Conservation (phyloP, 2,113 vertebrate species). For the Gulo gulo region DNA sequence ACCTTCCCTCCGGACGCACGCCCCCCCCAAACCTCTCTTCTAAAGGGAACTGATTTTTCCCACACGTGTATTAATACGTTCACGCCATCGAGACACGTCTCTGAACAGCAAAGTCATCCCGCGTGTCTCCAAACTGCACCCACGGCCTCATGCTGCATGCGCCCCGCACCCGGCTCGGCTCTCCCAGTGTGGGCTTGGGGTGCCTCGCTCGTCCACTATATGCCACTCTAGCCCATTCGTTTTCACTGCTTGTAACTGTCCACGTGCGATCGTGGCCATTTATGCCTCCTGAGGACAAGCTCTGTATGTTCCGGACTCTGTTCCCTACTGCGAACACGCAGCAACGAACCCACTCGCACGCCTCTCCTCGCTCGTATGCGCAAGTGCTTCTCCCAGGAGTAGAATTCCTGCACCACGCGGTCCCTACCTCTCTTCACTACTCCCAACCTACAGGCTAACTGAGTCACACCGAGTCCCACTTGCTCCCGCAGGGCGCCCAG, state of each 20-base stretch:
- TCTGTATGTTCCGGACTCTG: background rate
- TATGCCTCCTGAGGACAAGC: no score
- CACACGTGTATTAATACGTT: no score
- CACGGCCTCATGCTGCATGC: accelerated
- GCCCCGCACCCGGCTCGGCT: background rate
- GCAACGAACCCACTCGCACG: accelerated
- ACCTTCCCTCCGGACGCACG: accelerated
- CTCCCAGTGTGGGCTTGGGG: background rate
- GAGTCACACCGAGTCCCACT: accelerated
- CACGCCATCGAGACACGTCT: accelerated
- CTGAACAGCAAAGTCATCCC: accelerated
- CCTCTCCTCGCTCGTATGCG: accelerated
- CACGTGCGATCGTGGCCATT: background rate
- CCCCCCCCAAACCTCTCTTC: no score
- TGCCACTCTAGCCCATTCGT: accelerated
- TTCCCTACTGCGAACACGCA: accelerated
- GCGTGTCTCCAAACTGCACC: accelerated
- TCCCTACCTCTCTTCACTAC: no score
- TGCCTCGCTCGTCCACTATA: accelerated
- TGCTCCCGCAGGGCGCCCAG: background rate
- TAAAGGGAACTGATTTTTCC: accelerated
- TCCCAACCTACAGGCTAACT: background rate
- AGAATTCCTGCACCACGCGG: background rate
- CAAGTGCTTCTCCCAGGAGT: background rate
- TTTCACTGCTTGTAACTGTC: background rate